A percentile compares a stretch with the other conserved stretches of the same genome.
These are phyloP conservation scores for Actenoides lindsayi DNA, from an alignment of 2,113 vertebrate genomes.

Conservation along the genomic window DNA sequence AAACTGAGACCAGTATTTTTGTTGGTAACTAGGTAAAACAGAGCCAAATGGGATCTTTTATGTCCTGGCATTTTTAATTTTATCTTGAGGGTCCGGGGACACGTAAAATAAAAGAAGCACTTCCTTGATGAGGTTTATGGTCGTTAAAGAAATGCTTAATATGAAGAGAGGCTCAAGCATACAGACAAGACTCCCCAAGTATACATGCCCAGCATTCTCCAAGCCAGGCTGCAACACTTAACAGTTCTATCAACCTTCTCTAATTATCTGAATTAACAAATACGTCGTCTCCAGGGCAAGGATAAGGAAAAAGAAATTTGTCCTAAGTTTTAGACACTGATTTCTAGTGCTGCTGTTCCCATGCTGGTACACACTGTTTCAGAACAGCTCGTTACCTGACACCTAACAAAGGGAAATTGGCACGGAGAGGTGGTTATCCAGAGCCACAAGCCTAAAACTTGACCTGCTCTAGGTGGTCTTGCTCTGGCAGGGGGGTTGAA, in stretches of 20 bases:
- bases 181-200: not conserved
- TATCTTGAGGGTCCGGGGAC: not conserved
- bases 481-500: no score
- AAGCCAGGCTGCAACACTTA: not conserved
- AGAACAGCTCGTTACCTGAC: conserved; percentile 61
- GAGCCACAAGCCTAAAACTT: conserved; percentile 35
- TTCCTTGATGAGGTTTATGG: not conserved
- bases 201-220: not conserved
- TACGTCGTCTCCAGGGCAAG: not conserved
- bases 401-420: conserved; percentile 47
- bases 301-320: conserved; percentile 13
- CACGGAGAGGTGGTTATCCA: conserved; percentile 47
- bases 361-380: conserved; percentile 29
- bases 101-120: not conserved
- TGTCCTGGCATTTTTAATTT: not conserved
- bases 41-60: not conserved
- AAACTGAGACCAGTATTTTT: not conserved
- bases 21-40: not conserved
- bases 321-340: conserved; percentile 24
- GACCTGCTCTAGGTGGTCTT: no score
- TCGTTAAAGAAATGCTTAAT: not conserved
- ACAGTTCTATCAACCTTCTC: not conserved
- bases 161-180: not conserved
- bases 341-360: conserved; percentile 25
- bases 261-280: conserved; percentile 23